A percentile compares a stretch with the other conserved stretches of the same genome.
These are phyloP conservation scores for Hippocampus comes DNA, from an alignment of 2,113 vertebrate genomes.

Conservation along the genomic window DNA sequence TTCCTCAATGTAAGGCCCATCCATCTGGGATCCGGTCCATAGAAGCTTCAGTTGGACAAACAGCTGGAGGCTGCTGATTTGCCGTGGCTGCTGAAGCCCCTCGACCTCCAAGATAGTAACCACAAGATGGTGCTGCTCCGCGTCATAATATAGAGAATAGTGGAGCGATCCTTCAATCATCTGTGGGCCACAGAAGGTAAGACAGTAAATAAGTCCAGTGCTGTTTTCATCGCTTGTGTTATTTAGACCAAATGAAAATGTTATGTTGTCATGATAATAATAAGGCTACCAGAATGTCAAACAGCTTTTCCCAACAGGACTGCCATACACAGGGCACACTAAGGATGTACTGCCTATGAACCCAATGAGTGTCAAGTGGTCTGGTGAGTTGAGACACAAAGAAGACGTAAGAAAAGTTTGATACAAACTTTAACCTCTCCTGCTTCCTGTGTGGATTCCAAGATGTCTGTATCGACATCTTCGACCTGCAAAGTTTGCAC, in stretches of 20 bases:
- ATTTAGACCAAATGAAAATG: too few species aligned
- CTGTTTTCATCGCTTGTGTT: not conserved
- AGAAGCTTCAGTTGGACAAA: conserved; percentile 62
- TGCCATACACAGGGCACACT: not conserved
- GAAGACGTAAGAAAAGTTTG: not conserved
- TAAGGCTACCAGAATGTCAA: not conserved
- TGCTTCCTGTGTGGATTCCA: conserved; percentile 6
- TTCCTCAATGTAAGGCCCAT: conserved; percentile 14
- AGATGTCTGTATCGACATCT: conserved; percentile 31
- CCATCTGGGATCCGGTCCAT: conserved; percentile 30
- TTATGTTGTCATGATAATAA: too few species aligned
- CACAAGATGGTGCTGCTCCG: conserved; percentile 53
- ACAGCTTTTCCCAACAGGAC: not conserved
- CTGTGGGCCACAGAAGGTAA: not conserved
- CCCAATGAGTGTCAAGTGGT: not conserved
- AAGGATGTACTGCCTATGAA: too few species aligned
- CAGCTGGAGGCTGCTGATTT: conserved; percentile 33
- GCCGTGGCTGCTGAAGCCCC: conserved; percentile 42
- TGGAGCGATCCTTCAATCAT: conserved; percentile 52
- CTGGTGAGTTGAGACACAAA: not conserved
- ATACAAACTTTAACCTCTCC: not conserved
- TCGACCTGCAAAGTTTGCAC: conserved; percentile 42
- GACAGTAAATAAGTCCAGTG: not conserved
- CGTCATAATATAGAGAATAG: conserved; percentile 68
- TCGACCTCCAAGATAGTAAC: conserved; percentile 64